phyloP scores from a whole-genome alignment of 2,113 vertebrate genomes.

The Oncorhynchus mykiss region DNA sequence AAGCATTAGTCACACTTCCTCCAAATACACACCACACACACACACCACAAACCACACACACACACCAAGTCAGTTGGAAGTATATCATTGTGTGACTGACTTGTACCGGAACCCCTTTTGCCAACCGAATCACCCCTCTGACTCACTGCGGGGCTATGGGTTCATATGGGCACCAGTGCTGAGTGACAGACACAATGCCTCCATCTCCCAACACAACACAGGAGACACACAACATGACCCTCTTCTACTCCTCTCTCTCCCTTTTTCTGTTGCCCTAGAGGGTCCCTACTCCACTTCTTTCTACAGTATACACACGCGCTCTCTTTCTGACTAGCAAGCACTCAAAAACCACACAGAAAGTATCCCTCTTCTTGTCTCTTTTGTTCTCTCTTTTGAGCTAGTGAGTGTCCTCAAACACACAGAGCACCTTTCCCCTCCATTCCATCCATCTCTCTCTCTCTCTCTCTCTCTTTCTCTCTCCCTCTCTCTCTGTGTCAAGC shows the following conservation, averaged over 20 bases:
- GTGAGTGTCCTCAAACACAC: not conserved
- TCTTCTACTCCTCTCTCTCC: not conserved
- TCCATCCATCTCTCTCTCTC: not conserved
- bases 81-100: constrained; percentile 29
- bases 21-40: not conserved
- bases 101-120: constrained; percentile 1
- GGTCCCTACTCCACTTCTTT: too few species aligned
- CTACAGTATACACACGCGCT: too few species aligned
- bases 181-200: constrained; percentile 6
- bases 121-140: constrained; percentile 26
- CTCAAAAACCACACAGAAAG: too few species aligned
- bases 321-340: too few species aligned
- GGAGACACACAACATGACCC: not conserved
- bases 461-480: not conserved
- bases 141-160: constrained; percentile 32
- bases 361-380: not conserved
- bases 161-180: not conserved
- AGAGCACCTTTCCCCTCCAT: not conserved
- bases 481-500: not conserved
- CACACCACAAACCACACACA: not conserved
- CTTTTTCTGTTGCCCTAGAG: too few species aligned
- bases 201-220: not conserved
- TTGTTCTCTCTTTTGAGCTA: not conserved
- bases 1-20: not conserved
- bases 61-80: not conserved